These are phyloP conservation scores for Ceuthmochares aereus DNA, from an alignment of 2,113 vertebrate genomes.

Conservation along the genomic window DNA sequence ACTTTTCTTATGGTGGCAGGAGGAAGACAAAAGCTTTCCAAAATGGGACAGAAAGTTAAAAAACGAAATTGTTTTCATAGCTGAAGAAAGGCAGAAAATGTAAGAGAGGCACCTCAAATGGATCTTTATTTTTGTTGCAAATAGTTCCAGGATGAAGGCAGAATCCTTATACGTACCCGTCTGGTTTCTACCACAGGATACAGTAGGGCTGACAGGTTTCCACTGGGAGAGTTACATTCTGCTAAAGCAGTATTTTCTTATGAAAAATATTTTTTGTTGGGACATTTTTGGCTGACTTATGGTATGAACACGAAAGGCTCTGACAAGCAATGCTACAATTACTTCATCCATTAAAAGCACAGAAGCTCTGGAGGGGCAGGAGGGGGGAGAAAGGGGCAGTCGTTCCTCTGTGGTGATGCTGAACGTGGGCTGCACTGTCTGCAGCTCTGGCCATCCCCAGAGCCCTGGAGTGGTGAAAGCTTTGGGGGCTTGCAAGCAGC, in stretches of 20 bases:
- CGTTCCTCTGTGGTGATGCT: fast-evolving
- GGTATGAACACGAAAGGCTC: not conserved
- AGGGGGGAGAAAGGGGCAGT: not conserved
- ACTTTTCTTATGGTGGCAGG: not conserved
- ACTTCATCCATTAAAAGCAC: not conserved
- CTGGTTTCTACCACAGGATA: not conserved
- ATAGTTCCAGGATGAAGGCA: not conserved
- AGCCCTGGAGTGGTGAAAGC: not conserved
- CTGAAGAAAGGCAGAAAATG: not conserved
- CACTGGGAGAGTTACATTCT: not conserved
- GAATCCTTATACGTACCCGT: not conserved
- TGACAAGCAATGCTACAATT: not conserved
- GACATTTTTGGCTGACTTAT: not conserved
- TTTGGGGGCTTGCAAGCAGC: not conserved
- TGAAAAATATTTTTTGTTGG: slow-evolving; percentile 10
- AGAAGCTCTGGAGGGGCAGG: not conserved
- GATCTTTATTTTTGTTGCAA: not conserved
- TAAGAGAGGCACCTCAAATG: not conserved
- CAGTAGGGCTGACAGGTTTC: not conserved
- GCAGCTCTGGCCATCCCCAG: not conserved
- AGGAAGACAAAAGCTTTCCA: not conserved
- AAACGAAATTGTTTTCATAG: not conserved
- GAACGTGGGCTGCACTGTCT: not conserved
- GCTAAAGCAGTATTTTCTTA: slow-evolving; percentile 3
- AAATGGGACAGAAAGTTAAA: not conserved